phyloP scores from a whole-genome alignment of 2,797 vertebrate species.

The Sebastes cheni region DNA sequence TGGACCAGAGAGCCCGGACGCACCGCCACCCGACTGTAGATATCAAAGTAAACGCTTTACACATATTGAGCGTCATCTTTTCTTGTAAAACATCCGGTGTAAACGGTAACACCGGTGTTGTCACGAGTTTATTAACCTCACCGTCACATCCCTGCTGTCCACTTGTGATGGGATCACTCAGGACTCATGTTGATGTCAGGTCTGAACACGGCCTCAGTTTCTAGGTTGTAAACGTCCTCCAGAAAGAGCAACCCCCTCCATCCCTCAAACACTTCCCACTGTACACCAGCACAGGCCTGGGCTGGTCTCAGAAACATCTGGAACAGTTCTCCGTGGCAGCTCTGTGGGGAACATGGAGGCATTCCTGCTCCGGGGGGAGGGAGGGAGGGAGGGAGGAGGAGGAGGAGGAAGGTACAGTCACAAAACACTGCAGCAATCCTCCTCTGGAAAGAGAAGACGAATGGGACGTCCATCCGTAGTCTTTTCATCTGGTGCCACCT shows the following conservation, averaged over 20 bases:
- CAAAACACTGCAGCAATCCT: neutral
- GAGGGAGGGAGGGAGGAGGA: neutral
- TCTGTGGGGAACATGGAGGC: slow-evolving; percentile 30
- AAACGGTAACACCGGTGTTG: no score
- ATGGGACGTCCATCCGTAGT: neutral
- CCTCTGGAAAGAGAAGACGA: neutral
- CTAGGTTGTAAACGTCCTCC: neutral
- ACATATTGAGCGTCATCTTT: no score
- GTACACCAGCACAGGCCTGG: slow-evolving; percentile 11
- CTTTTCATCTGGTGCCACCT: slow-evolving; percentile 17
- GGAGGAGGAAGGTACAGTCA: neutral
- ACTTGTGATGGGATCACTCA: no score
- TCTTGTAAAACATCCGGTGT: no score
- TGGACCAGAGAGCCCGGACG: no score
- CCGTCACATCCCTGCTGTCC: no score
- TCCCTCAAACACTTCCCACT: neutral
- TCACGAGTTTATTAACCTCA: no score
- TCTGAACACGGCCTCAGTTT: neutral
- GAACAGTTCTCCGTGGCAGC: slow-evolving; percentile 58
- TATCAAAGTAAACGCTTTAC: no score
- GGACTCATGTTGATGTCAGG: no score
- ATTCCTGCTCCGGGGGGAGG: slow-evolving; percentile 13
- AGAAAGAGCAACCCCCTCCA: neutral
- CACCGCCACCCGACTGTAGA: fast-evolving
- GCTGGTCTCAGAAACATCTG: slow-evolving; percentile 66